Conservation (phyloP, 1,140 invertebrate genomes). For the Conopomorpha cramerella region DNA sequence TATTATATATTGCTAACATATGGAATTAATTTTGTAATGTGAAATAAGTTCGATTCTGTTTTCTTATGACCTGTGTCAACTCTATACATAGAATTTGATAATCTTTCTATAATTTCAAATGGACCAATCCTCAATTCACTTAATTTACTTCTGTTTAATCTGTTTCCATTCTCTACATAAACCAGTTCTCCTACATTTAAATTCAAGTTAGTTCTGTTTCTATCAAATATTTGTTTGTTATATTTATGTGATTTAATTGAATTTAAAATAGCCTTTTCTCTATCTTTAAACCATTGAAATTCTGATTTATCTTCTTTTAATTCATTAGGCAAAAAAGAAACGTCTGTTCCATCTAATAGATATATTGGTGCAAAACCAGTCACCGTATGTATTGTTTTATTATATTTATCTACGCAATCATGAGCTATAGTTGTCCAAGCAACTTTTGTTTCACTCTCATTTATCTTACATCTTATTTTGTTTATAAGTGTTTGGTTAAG, state of each 20-base stretch:
- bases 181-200: conserved; percentile 11
- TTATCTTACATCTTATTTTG: no score
- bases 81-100: conserved; percentile 17
- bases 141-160: no score
- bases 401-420: no score
- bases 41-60: conserved; percentile 14
- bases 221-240: conserved; percentile 12
- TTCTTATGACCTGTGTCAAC: conserved; percentile 16
- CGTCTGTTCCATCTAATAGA: no score
- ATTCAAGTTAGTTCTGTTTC: conserved; percentile 7
- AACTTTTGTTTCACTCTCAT: no score
- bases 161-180: conserved; percentile 15
- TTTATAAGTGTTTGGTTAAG: no score
- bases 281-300: not conserved
- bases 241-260: conserved; percentile 12
- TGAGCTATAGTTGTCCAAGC: no score
- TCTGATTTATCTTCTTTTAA: conserved; percentile 4
- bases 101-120: conserved; percentile 10
- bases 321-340: no score
- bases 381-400: no score
- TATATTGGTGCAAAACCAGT: no score
- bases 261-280: conserved; percentile 13
- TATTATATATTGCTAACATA: no score
- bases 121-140: conserved; percentile 8
- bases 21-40: conserved; percentile 19